Base-by-base conservation (phyloP, 37 sponge, comb jelly and placozoan species). In the Chondrosia reniformis region DNA sequence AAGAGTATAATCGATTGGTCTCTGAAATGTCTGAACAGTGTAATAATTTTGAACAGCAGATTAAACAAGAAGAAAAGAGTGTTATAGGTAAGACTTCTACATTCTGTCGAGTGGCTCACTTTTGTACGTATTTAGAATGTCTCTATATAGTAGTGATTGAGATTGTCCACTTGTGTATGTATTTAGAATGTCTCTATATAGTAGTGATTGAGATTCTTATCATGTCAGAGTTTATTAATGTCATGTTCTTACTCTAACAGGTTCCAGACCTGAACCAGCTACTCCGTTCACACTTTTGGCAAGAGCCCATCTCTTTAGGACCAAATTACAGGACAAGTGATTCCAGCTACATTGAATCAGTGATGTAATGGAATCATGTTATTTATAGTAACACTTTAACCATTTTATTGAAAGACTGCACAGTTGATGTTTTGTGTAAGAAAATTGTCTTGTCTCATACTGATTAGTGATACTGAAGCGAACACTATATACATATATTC, bases 241-340 rank as follows among this genome's bases (percentile, higher is more conserved):
- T 19, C 15, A 15, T 49, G 10, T 49, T 10, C 52, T 28, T 36
- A 4, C 32, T 36, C 12, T 19, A 24, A 39, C 43, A 69, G 72
- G 39, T 1, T 44, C 44, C 43, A 43, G 42, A 24, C 44, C 39
- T 40, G 72, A 69, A 37, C 44, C 36, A 24, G 72, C 72, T 4
- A 69, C 72, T 69, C 72, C 72, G 2, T 69, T 42, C 43, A 69
- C 72, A 12, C 72, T 69, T 24, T 25, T 69, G 19, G 19, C 72
- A 19, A 69, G 41, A 37, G 72, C 72, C 12, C 32, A 34, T 36
- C 72, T 24, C 36, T 41, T 69, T 1, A 40, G 24, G 22, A 34
- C 40, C 10, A 36, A 37, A 69, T 25, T 69, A 59, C 61, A 59
- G 28, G n/a, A n/a, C n/a, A n/a, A n/a, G n/a, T n/a, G n/a, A n/a